Percentiles rank a stretch among this genome's conserved stretches.
Conservation (phyloP, 2,888 invertebrate genomes). For the Sminthurinus aureus region DNA sequence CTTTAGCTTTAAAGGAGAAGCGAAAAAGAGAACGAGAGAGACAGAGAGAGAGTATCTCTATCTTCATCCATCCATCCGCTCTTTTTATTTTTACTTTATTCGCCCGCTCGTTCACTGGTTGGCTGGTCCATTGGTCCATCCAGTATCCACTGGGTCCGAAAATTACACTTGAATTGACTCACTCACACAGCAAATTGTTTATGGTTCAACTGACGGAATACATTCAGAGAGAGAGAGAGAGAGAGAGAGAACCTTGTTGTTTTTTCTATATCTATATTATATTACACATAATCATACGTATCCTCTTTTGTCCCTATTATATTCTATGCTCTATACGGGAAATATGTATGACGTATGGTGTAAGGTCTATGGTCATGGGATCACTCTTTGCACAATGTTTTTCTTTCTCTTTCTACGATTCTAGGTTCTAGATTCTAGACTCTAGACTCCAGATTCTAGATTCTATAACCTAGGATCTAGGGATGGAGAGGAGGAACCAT, state of each 20-base stretch:
- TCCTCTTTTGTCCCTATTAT: background rate
- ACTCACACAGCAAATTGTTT: slow-evolving; percentile 41
- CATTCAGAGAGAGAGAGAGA: background rate
- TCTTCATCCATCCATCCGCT: background rate
- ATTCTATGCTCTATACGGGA: background rate
- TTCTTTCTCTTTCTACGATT: too few species aligned
- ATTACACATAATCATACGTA: background rate
- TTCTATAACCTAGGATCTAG: too few species aligned
- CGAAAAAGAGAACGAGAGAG: too few species aligned
- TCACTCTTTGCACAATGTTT: too few species aligned
- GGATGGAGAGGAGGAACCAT: too few species aligned
- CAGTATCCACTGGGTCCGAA: too few species aligned
- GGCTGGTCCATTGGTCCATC: background rate
- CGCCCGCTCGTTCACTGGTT: background rate
- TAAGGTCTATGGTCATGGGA: too few species aligned
- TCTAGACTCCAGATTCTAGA: too few species aligned
- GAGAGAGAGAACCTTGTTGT: background rate
- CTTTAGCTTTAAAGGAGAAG: too few species aligned
- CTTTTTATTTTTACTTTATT: background rate
- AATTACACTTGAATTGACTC: slow-evolving; percentile 18
- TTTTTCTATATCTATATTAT: background rate
- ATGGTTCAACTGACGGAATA: slow-evolving; percentile 22
- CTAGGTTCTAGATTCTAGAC: too few species aligned
- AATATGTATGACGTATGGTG: too few species aligned
- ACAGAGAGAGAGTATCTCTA: background rate